These are phyloP conservation scores for Pedetes capensis DNA, from an alignment of 2,113 vertebrate species.

Conservation along the genomic window DNA sequence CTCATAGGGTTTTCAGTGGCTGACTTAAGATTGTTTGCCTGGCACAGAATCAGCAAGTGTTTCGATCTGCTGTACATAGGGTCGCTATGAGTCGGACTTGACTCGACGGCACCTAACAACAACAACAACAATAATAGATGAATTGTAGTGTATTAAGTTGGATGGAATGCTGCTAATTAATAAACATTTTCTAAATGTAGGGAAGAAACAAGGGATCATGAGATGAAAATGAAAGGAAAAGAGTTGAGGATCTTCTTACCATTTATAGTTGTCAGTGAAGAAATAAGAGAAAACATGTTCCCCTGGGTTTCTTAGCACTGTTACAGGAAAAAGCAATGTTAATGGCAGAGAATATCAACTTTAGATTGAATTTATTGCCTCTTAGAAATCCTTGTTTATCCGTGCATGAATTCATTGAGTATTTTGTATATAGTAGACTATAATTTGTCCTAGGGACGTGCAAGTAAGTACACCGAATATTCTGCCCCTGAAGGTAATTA, in stretches of 20 bases:
- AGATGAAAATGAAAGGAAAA: not conserved
- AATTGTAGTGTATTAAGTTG: not conserved
- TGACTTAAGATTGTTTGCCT: too few relatives aligned
- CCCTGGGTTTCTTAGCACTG: not conserved
- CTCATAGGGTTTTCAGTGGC: too few relatives aligned
- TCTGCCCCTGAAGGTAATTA: not conserved
- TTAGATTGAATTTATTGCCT: not conserved
- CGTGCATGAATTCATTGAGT: not conserved
- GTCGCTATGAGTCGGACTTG: too few relatives aligned
- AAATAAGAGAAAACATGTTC: not conserved
- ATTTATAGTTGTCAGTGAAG: not conserved
- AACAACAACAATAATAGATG: not conserved
- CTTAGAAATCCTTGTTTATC: not conserved
- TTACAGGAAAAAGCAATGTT: not conserved
- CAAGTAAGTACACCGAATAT: not conserved
- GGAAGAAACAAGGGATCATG: not conserved
- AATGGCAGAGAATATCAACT: not conserved
- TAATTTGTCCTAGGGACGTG: not conserved
- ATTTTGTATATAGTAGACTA: not conserved
- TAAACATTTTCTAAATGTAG: not conserved
- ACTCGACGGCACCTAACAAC: too few relatives aligned
- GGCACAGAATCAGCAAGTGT: too few relatives aligned
- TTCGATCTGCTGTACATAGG: too few relatives aligned
- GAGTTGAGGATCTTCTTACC: not conserved
- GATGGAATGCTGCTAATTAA: not conserved